Evolutionary conservation across 2,113 vertebrate genomes (phyloP).

Genomic region (Nibea coibor): DNA sequence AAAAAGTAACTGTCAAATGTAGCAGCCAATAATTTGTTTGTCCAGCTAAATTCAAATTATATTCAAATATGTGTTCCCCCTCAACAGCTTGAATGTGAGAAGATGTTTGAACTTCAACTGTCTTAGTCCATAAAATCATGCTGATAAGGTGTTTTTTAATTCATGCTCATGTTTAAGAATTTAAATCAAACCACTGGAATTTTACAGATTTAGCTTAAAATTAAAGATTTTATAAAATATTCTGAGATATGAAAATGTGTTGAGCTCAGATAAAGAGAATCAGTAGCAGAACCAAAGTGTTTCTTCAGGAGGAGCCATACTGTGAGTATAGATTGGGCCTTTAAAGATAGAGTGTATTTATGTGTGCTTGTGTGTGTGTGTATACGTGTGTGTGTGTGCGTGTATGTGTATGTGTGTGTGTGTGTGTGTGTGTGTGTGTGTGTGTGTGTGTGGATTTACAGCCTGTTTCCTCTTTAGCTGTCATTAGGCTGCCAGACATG

Average conservation of each 20-base stretch:
- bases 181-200: conserved; percentile 16
- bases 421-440: conserved; percentile 45
- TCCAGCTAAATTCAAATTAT: conserved; percentile 13
- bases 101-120: not conserved
- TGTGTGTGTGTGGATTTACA: conserved; percentile 65
- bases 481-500: conserved; percentile 77
- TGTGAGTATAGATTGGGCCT: conserved; percentile 56
- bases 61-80: conserved; percentile 16
- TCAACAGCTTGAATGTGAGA: not conserved
- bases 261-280: conserved; percentile 33
- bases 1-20: not conserved
- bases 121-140: not conserved
- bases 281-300: conserved; percentile 32
- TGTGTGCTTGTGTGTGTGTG: conserved; percentile 18
- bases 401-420: conserved; percentile 34
- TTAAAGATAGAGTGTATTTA: conserved; percentile 44
- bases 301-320: conserved; percentile 60
- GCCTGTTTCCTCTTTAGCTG: conserved; percentile 77
- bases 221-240: not conserved
- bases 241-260: not conserved
- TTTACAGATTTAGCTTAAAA: not conserved
- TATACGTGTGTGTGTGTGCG: conserved; percentile 40
- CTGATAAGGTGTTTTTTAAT: not conserved
- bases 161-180: not conserved
- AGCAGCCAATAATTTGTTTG: not conserved